Conservation (phyloP, 2,888 invertebrate genomes). For the Oscheius myriophilus region DNA sequence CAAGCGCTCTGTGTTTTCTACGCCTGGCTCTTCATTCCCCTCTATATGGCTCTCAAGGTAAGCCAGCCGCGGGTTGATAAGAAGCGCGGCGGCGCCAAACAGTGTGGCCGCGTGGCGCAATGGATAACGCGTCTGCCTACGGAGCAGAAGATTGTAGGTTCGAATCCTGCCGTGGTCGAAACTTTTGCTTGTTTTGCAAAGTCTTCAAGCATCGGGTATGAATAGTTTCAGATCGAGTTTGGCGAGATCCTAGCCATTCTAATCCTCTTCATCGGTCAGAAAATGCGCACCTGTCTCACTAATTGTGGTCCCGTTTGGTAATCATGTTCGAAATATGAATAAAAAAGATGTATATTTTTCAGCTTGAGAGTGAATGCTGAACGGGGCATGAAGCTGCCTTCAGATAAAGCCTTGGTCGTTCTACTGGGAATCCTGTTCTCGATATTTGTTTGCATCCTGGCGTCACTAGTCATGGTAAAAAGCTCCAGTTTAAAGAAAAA, state of each 20-base stretch:
- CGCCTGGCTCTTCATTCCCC: constrained; percentile 4
- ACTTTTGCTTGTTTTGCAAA: neutral
- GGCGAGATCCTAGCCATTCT: constrained; percentile 5
- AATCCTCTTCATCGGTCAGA: neutral
- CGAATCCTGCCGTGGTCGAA: constrained; percentile 51
- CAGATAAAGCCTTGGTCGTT: constrained; percentile 12
- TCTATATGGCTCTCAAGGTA: constrained; percentile 17
- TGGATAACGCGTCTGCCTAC: constrained; percentile 70
- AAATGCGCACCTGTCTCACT: neutral
- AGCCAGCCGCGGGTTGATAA: too few species aligned
- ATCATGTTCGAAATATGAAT: too few species aligned
- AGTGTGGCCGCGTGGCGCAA: constrained; percentile 46
- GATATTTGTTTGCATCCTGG: constrained; percentile 1
- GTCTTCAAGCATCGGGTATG: neutral
- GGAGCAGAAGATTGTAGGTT: constrained; percentile 72
- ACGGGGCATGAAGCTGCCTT: neutral
- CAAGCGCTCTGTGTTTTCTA: constrained; percentile 14
- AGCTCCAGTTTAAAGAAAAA: neutral
- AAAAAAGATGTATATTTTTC: too few species aligned
- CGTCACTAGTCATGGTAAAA: constrained; percentile 8
- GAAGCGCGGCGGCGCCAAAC: neutral
- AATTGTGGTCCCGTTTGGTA: too few species aligned
- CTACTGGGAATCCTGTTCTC: constrained; percentile 10
- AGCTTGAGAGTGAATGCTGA: too few species aligned
- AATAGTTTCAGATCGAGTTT: constrained; percentile 14